A percentile compares a stretch with the other conserved stretches of the same genome.
Evolutionary conservation across 1,140 invertebrate species (phyloP).

Genomic region (Drosophila kohkoa): DNA sequence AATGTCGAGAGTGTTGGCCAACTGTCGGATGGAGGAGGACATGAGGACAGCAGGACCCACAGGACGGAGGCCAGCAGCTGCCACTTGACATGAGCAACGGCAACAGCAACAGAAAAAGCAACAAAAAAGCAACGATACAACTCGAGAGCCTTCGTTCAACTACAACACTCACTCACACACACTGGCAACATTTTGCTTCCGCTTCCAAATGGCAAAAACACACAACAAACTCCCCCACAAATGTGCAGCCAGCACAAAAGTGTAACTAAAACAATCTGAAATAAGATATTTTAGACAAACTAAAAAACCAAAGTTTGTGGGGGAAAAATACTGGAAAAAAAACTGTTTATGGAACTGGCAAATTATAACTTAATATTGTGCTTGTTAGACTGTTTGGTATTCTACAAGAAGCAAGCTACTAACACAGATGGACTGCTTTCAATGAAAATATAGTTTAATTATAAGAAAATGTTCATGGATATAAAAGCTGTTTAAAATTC

Average conservation of each 20-base stretch:
- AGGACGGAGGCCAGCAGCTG: constrained; percentile 61
- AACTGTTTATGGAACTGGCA: constrained; percentile 33
- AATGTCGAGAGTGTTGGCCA: constrained; percentile 73
- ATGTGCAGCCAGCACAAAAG: constrained; percentile 41
- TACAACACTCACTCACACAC: constrained; percentile 38
- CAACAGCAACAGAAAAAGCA: constrained; percentile 26
- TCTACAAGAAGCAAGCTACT: constrained; percentile 21
- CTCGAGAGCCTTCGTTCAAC: constrained; percentile 76
- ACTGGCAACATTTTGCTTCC: constrained; percentile 59
- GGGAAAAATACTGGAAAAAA: constrained; percentile 27
- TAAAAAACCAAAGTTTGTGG: constrained; percentile 31
- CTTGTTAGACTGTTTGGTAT: not conserved
- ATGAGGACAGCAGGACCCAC: constrained; percentile 2
- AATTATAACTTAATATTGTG: constrained; percentile 63
- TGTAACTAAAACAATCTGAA: constrained; percentile 72
- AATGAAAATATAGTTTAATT: constrained; percentile 11
- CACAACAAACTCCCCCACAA: constrained; percentile 17
- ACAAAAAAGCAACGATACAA: constrained; percentile 55
- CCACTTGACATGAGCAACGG: constrained; percentile 79
- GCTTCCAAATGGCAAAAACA: constrained; percentile 69
- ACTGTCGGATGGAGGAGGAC: constrained; percentile 47
- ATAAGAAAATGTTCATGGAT: not conserved
- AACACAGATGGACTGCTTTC: not conserved
- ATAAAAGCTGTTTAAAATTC: not conserved
- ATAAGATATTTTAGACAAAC: constrained; percentile 57